Percentiles rank a stretch among this genome's conserved stretches.
These are phyloP conservation scores for Tetropium fuscum DNA, from an alignment of 2,888 invertebrate species.

Conservation along the genomic window DNA sequence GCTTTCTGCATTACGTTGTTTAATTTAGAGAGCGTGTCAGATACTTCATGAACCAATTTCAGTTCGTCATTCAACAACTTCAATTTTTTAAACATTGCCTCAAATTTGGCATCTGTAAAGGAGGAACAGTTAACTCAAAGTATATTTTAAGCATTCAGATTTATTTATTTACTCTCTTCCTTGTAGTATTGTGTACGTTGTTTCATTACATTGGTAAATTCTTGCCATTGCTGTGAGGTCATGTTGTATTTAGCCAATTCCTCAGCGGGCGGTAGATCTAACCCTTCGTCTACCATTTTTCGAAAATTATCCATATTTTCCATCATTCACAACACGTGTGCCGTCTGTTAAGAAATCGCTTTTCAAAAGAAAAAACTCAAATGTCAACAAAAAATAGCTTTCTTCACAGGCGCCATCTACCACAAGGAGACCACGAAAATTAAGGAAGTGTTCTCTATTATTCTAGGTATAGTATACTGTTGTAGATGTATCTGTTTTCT, in stretches of 20 bases:
- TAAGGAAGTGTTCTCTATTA: too few relatives aligned
- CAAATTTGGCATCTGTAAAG: constrained; percentile 49
- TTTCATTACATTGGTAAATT: constrained; percentile 39
- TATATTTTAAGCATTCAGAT: constrained; percentile 1
- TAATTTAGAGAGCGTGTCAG: constrained; percentile 40
- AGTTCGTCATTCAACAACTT: constrained; percentile 42
- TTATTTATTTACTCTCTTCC: constrained; percentile 47
- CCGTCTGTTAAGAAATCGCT: neutral
- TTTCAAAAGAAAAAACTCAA: constrained; percentile 3
- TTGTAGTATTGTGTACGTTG: constrained; percentile 45
- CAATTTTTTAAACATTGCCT: constrained; percentile 43
- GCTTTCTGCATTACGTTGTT: constrained; percentile 36
- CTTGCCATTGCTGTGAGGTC: constrained; percentile 33
- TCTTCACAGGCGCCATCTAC: neutral
- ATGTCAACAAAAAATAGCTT: constrained; percentile 11
- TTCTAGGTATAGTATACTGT: too few relatives aligned
- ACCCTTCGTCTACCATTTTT: too few relatives aligned
- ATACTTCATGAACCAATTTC: constrained; percentile 34
- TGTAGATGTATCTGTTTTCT: too few relatives aligned
- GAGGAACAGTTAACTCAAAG: neutral
- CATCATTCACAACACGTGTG: constrained; percentile 1
- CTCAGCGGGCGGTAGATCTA: too few relatives aligned
- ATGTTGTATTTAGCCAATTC: constrained; percentile 20
- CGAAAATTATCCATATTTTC: constrained; percentile 19
- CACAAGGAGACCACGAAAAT: neutral